phyloP scores from a whole-genome alignment of 2,888 invertebrate genomes.

The Neelides folsomi region DNA sequence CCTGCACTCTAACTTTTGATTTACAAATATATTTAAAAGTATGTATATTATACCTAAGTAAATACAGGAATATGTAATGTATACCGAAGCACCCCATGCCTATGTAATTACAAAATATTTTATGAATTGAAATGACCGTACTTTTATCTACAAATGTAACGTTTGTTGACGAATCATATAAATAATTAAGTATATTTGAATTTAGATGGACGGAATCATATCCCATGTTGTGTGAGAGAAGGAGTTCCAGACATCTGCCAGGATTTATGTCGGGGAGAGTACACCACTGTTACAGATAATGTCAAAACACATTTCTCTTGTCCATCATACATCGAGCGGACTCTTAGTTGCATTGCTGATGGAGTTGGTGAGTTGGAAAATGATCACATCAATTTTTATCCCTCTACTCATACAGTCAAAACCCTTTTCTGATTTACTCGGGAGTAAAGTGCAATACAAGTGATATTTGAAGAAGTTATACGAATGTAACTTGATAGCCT shows the following conservation, averaged over 20 bases:
- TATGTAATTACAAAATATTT: no score
- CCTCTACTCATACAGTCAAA: conserved; percentile 2
- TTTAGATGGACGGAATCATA: conserved; percentile 68
- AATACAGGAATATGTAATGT: no score
- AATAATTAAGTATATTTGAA: not conserved
- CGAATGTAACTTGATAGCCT: not conserved
- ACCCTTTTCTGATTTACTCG: not conserved
- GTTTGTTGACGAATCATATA: not conserved
- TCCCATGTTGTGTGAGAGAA: conserved; percentile 69
- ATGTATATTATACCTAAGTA: no score
- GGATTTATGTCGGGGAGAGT: conserved; percentile 71
- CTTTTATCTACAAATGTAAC: not conserved
- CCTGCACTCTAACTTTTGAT: no score
- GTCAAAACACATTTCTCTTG: conserved; percentile 74
- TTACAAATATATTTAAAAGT: no score
- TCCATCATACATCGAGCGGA: conserved; percentile 66
- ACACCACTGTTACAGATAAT: conserved; percentile 68
- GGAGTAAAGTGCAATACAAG: conserved; percentile 3
- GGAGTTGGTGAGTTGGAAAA: conserved; percentile 48
- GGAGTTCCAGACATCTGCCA: conserved; percentile 71
- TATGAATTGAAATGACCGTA: no score
- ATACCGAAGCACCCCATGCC: no score
- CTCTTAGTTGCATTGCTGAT: conserved; percentile 63
- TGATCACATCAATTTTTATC: conserved; percentile 1
- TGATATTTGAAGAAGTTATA: not conserved